Evolutionary conservation across 2,888 invertebrate genomes (phyloP), one percentile per base, ranked within the genome.

Genomic region (Teleogryllus oceanicus): DNA sequence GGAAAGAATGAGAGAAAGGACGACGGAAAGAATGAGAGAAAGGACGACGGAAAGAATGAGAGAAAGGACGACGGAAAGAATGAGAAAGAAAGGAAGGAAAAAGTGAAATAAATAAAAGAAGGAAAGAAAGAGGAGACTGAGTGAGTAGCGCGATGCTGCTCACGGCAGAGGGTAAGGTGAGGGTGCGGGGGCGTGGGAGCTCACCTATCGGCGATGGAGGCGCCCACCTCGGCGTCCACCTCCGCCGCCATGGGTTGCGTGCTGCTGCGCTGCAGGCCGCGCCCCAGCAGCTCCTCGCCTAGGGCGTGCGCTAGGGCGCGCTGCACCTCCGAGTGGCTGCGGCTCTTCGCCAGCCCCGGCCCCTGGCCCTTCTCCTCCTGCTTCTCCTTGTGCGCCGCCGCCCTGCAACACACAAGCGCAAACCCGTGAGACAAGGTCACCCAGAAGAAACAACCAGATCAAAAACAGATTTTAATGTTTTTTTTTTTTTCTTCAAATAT

Each of bases 161-260:
- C 21, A 1, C 21, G 21, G 21, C 21, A 21, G 21, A 1, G 21
- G 21, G 21, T 21, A 21, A 21, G 21, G 21, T 21, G 21, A 1
- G 1, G 21, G 21, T 21, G 21, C 1, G 24, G 24, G 24, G 2
- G 13, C 13, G 50, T 49, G 21, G 37, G 18, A 18, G 76, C 81
- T 77, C 49, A 83, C 83, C 83, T 83, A 62, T 83, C 82, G 11
- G 82, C 82, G 74, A 83, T 83, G 82, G 82, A 82, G 50, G 80
- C 81, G 21, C 82, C 81, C 79, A 80, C 80, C 77, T 77, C 80
- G 20, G 81, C 80, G 50, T 79, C 80, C n/a, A 78, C 78, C 76
- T 80, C 79, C 51, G 76, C 49, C 16, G 85, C 81, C 80, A 85
- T 83, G 11, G 84, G 83, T 81, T 85, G 85, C 0, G 85, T 85